Percentiles rank a stretch among this genome's conserved stretches.
Conservation (phyloP, 2,113 vertebrate species). For the Gadus chalcogrammus region DNA sequence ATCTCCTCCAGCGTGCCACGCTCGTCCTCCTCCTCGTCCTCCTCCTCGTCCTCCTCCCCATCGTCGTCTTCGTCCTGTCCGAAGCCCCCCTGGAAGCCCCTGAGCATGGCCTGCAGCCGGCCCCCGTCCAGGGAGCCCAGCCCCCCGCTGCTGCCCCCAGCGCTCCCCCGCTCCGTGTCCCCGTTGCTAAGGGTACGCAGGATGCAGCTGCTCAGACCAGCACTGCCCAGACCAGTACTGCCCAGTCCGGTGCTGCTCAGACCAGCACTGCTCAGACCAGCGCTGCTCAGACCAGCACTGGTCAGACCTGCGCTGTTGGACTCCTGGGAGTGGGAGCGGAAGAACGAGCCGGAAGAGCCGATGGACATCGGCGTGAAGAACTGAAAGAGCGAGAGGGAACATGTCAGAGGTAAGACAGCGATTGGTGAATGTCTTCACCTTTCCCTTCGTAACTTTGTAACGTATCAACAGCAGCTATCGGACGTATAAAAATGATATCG, state of each 20-base stretch:
- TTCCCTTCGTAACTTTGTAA: too few species aligned
- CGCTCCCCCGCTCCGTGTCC: conserved; percentile 61
- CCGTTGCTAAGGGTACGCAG: conserved; percentile 91
- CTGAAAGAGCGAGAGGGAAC: conserved; percentile 67
- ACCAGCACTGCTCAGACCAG: conserved; percentile 78
- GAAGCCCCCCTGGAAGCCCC: conserved; percentile 60
- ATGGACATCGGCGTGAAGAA: conserved; percentile 92
- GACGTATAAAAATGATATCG: too few species aligned
- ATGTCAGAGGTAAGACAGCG: conserved; percentile 40
- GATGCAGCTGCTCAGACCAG: conserved; percentile 86
- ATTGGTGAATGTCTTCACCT: too few species aligned
- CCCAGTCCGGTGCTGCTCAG: conserved; percentile 72
- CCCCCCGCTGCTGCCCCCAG: conserved; percentile 24
- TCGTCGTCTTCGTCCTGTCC: conserved; percentile 56
- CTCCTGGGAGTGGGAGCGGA: conserved; percentile 97
- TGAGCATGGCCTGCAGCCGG: conserved; percentile 65
- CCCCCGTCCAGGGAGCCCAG: conserved; percentile 54
- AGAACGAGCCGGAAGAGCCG: conserved; percentile 88
- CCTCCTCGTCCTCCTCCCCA: conserved; percentile 35
- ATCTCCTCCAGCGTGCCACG: neutral
- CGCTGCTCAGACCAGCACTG: conserved; percentile 27
- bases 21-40: conserved; percentile 35
- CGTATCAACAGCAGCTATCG: too few species aligned
- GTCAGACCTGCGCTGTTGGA: conserved; percentile 76
- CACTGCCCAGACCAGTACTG: conserved; percentile 77